Conservation (phyloP, 2,113 vertebrate species). For the Peromyscus leucopus region DNA sequence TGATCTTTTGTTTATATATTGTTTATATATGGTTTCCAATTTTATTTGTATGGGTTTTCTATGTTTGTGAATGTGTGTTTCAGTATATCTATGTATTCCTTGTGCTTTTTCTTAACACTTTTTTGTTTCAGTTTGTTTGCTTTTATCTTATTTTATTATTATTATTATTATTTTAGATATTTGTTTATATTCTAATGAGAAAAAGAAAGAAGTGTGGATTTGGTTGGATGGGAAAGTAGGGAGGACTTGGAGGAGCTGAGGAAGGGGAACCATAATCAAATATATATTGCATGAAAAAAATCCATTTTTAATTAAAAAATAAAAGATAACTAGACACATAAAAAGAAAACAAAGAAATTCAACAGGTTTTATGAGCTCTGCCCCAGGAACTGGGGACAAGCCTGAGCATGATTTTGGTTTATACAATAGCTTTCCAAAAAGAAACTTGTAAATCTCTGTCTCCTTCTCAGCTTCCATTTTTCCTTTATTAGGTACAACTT, state of each 20-base stretch:
- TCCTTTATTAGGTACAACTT: neutral
- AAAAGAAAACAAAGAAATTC: neutral
- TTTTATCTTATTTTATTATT: neutral
- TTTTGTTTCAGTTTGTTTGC: neutral
- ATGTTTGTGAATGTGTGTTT: neutral
- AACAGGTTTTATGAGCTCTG: neutral
- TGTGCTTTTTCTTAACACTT: neutral
- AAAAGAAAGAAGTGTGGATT: neutral
- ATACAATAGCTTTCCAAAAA: neutral
- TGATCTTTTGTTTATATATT: neutral
- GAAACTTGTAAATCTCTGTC: neutral
- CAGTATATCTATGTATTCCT: neutral
- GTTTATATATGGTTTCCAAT: neutral
- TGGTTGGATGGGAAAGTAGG: neutral
- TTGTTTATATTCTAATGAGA: neutral
- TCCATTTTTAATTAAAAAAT: neutral
- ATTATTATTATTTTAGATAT: neutral
- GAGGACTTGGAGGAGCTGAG: neutral
- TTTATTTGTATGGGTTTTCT: neutral
- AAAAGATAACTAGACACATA: neutral
- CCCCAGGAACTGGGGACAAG: neutral
- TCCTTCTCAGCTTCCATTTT: conserved; percentile 29
- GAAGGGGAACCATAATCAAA: neutral
- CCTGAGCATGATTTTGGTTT: neutral
- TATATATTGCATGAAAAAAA: neutral